A percentile compares a stretch with the other conserved stretches of the same genome.
These are phyloP conservation scores for Anthoptus insignis DNA, from an alignment of 2,888 invertebrate genomes.

Conservation along the genomic window DNA sequence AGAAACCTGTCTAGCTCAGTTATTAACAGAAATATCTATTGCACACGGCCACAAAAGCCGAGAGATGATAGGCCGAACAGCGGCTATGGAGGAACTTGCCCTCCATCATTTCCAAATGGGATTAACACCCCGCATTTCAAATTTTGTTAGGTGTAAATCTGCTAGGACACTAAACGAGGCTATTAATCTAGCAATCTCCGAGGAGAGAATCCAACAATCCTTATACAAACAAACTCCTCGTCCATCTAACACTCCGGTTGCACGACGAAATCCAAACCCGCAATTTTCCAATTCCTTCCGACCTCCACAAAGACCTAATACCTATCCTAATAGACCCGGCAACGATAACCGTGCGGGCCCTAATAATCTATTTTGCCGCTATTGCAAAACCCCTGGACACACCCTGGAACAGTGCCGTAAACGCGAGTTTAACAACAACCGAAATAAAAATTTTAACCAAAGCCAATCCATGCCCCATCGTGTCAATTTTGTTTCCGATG, in stretches of 20 bases:
- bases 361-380: slow-evolving; percentile 38
- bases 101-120: slow-evolving; percentile 2
- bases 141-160: slow-evolving; percentile 25
- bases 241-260: no score
- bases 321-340: no score
- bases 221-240: background rate
- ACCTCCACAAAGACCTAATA: background rate
- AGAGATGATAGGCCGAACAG: background rate
- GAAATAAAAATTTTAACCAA: slow-evolving; percentile 16
- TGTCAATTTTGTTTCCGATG: slow-evolving; percentile 7
- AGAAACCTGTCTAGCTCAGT: slow-evolving; percentile 19
- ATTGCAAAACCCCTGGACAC: slow-evolving; percentile 40
- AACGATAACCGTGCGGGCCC: no score
- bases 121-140: slow-evolving; percentile 19
- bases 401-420: slow-evolving; percentile 39
- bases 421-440: slow-evolving; percentile 39
- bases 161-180: slow-evolving; percentile 24
- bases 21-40: slow-evolving; percentile 8
- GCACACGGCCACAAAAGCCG: background rate
- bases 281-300: no score
- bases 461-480: slow-evolving; percentile 2
- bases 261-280: no score
- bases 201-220: slow-evolving; percentile 29
- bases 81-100: slow-evolving; percentile 9
- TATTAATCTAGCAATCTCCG: slow-evolving; percentile 13